Evolutionary conservation across 2,888 invertebrate genomes (phyloP).

Genomic region (Leucania comma): DNA sequence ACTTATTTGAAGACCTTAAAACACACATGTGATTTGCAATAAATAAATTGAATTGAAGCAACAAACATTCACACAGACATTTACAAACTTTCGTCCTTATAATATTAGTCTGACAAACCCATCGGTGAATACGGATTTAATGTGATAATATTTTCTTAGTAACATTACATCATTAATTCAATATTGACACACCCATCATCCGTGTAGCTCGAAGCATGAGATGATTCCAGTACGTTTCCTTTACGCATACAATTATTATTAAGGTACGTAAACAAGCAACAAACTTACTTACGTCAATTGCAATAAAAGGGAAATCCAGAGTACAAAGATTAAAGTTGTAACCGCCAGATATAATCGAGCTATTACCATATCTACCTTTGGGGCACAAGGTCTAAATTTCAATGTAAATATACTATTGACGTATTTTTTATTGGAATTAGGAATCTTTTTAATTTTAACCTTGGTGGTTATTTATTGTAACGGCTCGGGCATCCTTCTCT

Average conservation of each 20-base stretch:
- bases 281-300: constrained; percentile 41
- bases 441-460: constrained; percentile 1
- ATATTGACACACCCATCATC: constrained; percentile 13
- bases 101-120: not conserved
- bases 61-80: too few relatives aligned
- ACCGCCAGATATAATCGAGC: not conserved
- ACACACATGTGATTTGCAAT: too few relatives aligned
- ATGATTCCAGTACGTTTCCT: constrained; percentile 29
- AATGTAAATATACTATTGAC: constrained; percentile 2
- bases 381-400: not conserved
- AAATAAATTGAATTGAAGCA: too few relatives aligned
- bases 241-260: constrained; percentile 11
- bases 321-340: constrained; percentile 31
- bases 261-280: constrained; percentile 28
- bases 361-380: constrained; percentile 17
- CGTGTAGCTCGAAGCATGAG: not conserved
- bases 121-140: not conserved
- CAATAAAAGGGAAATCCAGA: constrained; percentile 24
- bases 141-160: not conserved
- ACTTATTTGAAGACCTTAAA: too few relatives aligned
- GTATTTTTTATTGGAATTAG: constrained; percentile 7
- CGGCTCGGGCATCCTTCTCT: too few relatives aligned
- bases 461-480: constrained; percentile 3
- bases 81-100: not conserved
- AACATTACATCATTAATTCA: constrained; percentile 4